Evolutionary conservation across 2,888 invertebrate species (phyloP).

Genomic region (Gortyna flavago): DNA sequence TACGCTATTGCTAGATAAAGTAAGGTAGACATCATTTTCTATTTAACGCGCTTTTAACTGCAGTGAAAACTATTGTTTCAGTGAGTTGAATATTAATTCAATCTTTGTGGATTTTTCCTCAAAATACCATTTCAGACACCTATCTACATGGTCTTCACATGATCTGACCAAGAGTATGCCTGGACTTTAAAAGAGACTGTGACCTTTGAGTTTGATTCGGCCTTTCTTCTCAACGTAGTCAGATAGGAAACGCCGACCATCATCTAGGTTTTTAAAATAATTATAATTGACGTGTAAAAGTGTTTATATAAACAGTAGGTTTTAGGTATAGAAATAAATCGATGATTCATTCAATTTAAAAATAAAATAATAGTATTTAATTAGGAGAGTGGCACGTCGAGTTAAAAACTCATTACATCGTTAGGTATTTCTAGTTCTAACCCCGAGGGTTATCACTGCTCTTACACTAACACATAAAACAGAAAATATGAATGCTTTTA

Average conservation of each 20-base stretch:
- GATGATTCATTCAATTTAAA: background rate
- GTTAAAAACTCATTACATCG: conserved; percentile 14
- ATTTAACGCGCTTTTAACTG: background rate
- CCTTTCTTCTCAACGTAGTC: too few species aligned
- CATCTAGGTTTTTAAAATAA: background rate
- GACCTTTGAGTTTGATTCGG: background rate
- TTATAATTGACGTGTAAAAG: background rate
- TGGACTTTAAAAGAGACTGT: background rate
- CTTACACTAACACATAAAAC: conserved; percentile 39
- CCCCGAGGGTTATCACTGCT: conserved; percentile 40
- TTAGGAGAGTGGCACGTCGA: conserved; percentile 15
- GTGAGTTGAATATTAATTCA: background rate
- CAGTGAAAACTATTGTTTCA: background rate
- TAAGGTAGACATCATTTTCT: too few species aligned
- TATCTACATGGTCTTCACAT: background rate
- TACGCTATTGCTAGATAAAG: background rate
- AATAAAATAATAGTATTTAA: conserved; percentile 3
- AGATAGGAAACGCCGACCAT: too few species aligned
- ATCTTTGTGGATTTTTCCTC: background rate
- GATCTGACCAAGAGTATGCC: background rate
- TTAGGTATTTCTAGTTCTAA: conserved; percentile 29
- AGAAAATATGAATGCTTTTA: conserved; percentile 62
- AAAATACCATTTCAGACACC: background rate
- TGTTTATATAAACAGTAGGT: too few species aligned
- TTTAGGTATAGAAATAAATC: background rate